phyloP scores from a whole-genome alignment of 2,113 vertebrate species.

The Apus apus region DNA sequence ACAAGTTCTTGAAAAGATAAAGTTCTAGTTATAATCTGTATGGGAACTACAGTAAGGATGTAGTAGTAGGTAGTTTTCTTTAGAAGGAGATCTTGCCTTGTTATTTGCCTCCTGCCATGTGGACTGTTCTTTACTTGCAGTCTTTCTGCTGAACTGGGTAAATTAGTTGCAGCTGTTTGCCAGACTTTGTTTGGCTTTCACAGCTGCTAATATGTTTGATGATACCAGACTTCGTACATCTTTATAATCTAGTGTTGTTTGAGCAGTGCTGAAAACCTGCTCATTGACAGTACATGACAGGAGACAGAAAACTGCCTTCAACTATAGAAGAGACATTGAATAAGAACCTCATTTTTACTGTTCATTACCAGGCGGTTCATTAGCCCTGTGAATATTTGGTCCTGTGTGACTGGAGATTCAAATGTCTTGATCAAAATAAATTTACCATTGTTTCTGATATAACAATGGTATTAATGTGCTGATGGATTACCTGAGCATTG shows the following conservation, averaged over 20 bases:
- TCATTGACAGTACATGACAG: conserved; percentile 3
- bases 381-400: neutral
- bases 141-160: neutral
- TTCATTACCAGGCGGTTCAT: neutral
- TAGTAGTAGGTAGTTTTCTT: neutral
- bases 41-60: neutral
- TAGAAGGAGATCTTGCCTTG: neutral
- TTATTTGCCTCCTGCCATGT: neutral
- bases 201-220: conserved; percentile 16
- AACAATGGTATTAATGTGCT: neutral
- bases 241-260: conserved; percentile 18
- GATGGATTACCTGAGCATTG: neutral
- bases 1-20: neutral
- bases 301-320: conserved; percentile 3
- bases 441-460: neutral
- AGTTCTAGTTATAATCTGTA: neutral
- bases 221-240: neutral
- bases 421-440: neutral
- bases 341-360: neutral
- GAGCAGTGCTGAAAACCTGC: conserved; percentile 8
- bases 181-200: conserved; percentile 23
- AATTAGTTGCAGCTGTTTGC: conserved; percentile 1
- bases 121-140: neutral
- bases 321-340: neutral
- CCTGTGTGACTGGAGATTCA: neutral